These are phyloP conservation scores for Halcyon senegalensis DNA, from an alignment of 2,113 vertebrate species.

Conservation along the genomic window DNA sequence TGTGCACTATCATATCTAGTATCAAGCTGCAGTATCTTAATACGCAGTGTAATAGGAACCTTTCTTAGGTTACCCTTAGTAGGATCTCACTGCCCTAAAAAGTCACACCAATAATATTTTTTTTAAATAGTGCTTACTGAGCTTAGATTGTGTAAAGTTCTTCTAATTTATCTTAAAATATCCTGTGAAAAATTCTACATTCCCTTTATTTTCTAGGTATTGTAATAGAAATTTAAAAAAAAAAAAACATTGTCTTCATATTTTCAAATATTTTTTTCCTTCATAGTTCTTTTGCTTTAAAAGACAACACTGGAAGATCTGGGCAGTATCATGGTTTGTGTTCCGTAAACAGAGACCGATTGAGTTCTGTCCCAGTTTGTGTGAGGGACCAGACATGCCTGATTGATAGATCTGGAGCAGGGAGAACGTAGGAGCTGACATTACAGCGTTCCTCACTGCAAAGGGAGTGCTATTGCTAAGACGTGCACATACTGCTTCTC, in stretches of 20 bases:
- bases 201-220: neutral
- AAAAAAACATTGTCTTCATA: neutral
- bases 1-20: neutral
- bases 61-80: neutral
- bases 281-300: neutral
- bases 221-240: neutral
- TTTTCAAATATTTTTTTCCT: neutral
- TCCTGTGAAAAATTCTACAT: neutral
- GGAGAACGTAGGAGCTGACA: neutral
- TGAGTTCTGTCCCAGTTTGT: neutral
- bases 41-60: neutral
- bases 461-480: neutral
- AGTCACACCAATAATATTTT: neutral
- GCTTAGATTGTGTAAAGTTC: neutral
- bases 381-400: neutral
- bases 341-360: neutral
- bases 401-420: conserved; percentile 31
- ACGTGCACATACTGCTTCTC: neutral
- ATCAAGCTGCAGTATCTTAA: neutral
- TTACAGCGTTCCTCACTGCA: neutral
- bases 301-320: neutral
- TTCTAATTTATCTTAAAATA: neutral
- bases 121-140: neutral
- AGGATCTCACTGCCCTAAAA: neutral
- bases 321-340: neutral